Base-by-base conservation (phyloP, 2,113 vertebrate species). In the Phylloscopus trochilus region DNA sequence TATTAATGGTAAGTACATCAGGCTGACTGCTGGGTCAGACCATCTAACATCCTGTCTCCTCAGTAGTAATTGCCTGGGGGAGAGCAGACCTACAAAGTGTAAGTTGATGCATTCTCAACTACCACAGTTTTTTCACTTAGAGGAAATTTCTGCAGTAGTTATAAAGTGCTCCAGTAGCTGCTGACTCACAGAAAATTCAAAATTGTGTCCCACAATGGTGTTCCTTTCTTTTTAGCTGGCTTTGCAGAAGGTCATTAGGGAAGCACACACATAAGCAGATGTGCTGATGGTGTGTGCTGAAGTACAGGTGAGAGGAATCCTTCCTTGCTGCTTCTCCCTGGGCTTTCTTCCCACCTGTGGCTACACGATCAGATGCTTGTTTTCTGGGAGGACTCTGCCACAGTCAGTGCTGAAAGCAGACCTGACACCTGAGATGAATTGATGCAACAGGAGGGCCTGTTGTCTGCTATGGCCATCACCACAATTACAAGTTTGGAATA, bases 291-390 rank as follows among this genome's bases (percentile, higher is more conserved):
- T 11, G 26, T 28, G 15, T 4, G 3, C 39, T 39, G 62, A 76
- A 67, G n/a, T 22, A 30, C 33, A 56, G 30, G 27, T 7, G 13
- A 78, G 58, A 75, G 27, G 16, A 41, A 15, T 69, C 33, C 52
- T 66, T 76, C 20, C 28, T 41, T 46, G 12, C 23, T 59, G 14
- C 69, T 84, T 66, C 56, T 84, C 16, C 62, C 37, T 1, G 7
- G 33, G 8, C 19, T 75, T 67, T 13, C 39, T 52, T 60, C 59
- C 15, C 67, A 37, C 9, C 75, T 2, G 0, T 18, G 31, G 62
- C 35, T 87, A 20, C 51, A 15, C 0, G 1, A 21, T 13, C 0
- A 0, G 21, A 30, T 0, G 0, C 5, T 44, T 52, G 15, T 35
- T 76, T 84, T 73, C 49, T 69, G 24, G 9, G 15, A 75, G 28